Percentiles rank a stretch among this genome's conserved stretches.
These are phyloP conservation scores for Dimorphilus gyrociliatus DNA, from an alignment of 2,888 invertebrate species.

Conservation along the genomic window DNA sequence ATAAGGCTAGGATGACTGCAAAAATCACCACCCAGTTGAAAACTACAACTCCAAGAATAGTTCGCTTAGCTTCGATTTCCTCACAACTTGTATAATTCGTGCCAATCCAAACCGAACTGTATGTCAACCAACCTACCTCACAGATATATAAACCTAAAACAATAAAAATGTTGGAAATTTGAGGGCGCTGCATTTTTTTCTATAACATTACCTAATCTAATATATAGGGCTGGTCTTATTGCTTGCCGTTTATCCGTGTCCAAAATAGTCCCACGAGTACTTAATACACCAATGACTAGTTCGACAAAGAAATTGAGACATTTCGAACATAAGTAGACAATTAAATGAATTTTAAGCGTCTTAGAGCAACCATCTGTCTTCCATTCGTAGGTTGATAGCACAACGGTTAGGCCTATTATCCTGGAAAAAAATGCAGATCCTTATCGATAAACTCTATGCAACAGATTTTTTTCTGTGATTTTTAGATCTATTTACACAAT, in stretches of 20 bases:
- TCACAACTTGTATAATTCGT: no score
- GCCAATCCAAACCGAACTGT: no score
- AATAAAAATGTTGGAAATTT: conserved; percentile 1
- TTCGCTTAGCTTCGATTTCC: background rate
- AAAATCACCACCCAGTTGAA: conserved; percentile 57
- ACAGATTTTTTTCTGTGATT: no score
- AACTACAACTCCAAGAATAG: conserved; percentile 50
- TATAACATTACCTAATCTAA: conserved; percentile 58
- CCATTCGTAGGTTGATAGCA: conserved; percentile 46
- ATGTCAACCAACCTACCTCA: no score
- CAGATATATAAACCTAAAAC: conserved; percentile 3
- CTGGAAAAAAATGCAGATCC: conserved; percentile 43
- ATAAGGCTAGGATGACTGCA: conserved; percentile 56
- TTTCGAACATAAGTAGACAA: conserved; percentile 48
- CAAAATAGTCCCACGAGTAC: conserved; percentile 61
- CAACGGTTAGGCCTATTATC: conserved; percentile 45
- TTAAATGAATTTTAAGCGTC: conserved; percentile 41
- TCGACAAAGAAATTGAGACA: conserved; percentile 46
- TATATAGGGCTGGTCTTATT: conserved; percentile 63
- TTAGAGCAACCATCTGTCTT: conserved; percentile 34
- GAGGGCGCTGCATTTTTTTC: background rate
- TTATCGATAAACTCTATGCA: no score
- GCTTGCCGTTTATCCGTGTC: conserved; percentile 54
- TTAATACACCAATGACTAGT: conserved; percentile 53
- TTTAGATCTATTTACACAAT: no score